Conservation (phyloP, 2,113 vertebrate species). For the Pseudopodoces humilis region DNA sequence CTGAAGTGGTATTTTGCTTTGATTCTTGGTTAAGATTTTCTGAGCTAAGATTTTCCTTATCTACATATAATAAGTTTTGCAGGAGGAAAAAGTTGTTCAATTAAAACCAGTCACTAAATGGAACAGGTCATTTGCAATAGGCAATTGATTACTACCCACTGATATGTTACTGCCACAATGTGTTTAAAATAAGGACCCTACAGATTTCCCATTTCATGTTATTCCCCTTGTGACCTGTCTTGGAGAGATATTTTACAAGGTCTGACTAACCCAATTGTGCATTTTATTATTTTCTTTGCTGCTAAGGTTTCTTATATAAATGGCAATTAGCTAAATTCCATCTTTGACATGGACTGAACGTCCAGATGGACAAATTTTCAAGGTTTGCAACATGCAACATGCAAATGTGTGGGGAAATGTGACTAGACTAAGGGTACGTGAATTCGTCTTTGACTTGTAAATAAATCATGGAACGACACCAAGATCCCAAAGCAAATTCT, state of each 20-base stretch:
- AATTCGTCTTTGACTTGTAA: neutral
- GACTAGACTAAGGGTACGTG: neutral
- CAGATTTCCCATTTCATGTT: neutral
- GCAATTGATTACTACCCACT: neutral
- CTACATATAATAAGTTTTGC: neutral
- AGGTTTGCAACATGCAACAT: neutral
- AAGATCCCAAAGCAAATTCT: neutral
- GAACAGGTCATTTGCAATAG: neutral
- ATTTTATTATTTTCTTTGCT: neutral
- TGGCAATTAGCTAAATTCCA: neutral
- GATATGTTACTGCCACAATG: neutral
- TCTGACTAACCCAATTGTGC: neutral
- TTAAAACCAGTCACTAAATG: neutral
- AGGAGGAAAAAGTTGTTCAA: neutral
- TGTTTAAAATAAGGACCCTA: neutral
- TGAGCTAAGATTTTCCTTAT: neutral
- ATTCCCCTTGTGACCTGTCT: neutral
- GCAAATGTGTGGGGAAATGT: neutral
- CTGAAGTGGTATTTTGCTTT: neutral
- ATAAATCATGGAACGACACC: neutral
- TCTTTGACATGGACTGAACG: neutral
- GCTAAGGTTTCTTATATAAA: neutral
- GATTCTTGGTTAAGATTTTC: neutral
- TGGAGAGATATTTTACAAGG: neutral
- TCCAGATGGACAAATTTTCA: neutral